These are phyloP conservation scores for Cervus canadensis DNA, from an alignment of 2,113 vertebrate genomes.

Conservation along the genomic window DNA sequence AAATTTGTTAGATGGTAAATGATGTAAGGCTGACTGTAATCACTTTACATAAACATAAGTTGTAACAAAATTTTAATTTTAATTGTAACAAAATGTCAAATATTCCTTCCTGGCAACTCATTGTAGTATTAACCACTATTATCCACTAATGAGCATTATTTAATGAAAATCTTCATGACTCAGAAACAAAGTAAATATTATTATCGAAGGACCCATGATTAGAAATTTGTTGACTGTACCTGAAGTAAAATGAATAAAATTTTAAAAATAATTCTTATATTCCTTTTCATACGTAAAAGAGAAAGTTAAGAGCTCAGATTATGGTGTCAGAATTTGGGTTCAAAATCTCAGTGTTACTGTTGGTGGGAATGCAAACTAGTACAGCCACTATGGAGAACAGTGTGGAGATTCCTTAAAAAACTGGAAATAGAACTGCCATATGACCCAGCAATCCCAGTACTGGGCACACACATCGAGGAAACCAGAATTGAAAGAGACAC, in stretches of 20 bases:
- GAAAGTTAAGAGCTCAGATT: slow-evolving; percentile 2
- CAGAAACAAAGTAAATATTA: slow-evolving; percentile 26
- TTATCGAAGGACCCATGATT: not conserved
- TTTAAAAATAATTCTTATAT: not conserved
- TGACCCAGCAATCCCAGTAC: not conserved
- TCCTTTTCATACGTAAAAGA: not conserved
- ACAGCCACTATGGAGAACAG: not conserved
- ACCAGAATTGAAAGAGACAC: not conserved
- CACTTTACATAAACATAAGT: slow-evolving; percentile 13
- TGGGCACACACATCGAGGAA: not conserved
- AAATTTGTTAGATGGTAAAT: not conserved
- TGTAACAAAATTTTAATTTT: not conserved
- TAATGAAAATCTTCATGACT: slow-evolving; percentile 24
- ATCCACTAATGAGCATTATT: not conserved
- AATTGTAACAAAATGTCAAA: not conserved
- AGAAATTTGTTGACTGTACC: slow-evolving; percentile 1
- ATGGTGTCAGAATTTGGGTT: slow-evolving; percentile 8
- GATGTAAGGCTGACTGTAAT: not conserved
- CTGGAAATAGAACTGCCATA: not conserved
- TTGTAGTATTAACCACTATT: not conserved
- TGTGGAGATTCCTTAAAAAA: not conserved
- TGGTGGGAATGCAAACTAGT: not conserved
- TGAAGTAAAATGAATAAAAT: not conserved
- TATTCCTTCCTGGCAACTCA: slow-evolving; percentile 7
- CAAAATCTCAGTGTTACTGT: not conserved